These are phyloP conservation scores for Yasuhikotakia modesta DNA, from an alignment of 2,797 vertebrate species.

Conservation along the genomic window DNA sequence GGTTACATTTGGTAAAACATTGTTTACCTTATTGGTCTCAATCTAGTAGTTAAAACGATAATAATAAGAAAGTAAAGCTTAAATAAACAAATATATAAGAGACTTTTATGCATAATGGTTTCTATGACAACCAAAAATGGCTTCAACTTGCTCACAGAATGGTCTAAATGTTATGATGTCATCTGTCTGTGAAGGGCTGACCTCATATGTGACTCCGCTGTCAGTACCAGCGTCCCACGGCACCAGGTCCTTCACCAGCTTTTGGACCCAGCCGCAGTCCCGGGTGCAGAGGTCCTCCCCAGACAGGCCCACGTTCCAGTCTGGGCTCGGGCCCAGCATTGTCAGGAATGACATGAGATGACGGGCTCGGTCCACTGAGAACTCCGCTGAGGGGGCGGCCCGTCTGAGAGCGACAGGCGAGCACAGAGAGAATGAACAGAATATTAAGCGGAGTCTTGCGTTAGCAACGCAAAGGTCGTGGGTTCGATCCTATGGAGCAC, in stretches of 20 bases:
- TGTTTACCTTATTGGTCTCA: too few species aligned
- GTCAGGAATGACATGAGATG: constrained; percentile 91
- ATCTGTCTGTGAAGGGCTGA: constrained; percentile 56
- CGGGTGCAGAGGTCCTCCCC: constrained; percentile 93
- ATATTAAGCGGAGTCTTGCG: too few species aligned
- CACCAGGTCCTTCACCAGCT: constrained; percentile 87
- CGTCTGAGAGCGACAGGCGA: constrained; percentile 69
- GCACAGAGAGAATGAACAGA: neutral
- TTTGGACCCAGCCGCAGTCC: constrained; percentile 96
- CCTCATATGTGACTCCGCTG: constrained; percentile 91
- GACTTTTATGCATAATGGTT: too few species aligned
- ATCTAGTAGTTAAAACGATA: too few species aligned
- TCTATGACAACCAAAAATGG: too few species aligned
- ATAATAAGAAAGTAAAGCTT: too few species aligned
- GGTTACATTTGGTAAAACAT: too few species aligned
- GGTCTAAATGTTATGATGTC: neutral
- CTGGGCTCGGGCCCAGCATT: constrained; percentile 95
- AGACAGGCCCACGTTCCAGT: constrained; percentile 95
- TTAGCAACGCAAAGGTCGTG: too few species aligned
- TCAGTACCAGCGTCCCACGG: constrained; percentile 97
- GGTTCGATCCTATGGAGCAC: too few species aligned
- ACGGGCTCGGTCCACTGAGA: constrained; percentile 83
- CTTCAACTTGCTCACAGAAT: neutral
- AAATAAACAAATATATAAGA: too few species aligned
- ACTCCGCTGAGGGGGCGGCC: constrained; percentile 87